Base-by-base conservation (phyloP, 2,888 invertebrate species). In the Eutolmus rufibarbis region DNA sequence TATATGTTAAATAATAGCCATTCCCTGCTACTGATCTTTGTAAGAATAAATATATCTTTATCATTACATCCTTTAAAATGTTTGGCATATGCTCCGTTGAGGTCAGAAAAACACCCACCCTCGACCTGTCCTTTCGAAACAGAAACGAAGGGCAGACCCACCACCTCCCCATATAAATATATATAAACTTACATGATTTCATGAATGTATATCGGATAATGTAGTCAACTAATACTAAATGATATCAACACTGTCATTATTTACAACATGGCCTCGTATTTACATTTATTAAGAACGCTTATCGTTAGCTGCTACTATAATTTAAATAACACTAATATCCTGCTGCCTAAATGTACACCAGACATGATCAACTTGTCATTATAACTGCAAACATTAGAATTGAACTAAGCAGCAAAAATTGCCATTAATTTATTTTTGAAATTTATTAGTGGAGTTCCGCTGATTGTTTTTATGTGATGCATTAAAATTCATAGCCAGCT, bases 81-180 rank as follows among this genome's bases (percentile, higher is more conserved):
- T 85, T 85, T 85, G 85, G 85, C 85, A 85, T 85, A 74, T 85
- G 85, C 85, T 85, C 74, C 34, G 43, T 74, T 85, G 85, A 85
- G 85, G 74, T 85, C 34, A 74, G 31, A 74, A 85, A 74, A 51
- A 74, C 51, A 74, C 9, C 66, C 28, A 23, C 8, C 66, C 66
- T 31, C 12, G 5, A 57, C 34, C 16, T 79, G 31, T 51, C 40
- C 37, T 16, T 84, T 66, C 37, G n/a, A 66, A 56, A 66, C 19
- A 23, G 56, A 66, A 16, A 84, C 51, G 56, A 46, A 56, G 79
- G 51, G 79, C 31, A 76, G 66, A 66, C 66, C 23, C 28, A 66
- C 66, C 66, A 66, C 66, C 66, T 66, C 66, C 66, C 28, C 66
- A 66, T 66, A 66, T 66, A 66, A 66, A 66, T 66, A 66, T 66